A percentile compares a stretch with the other conserved stretches of the same genome.
Conservation (phyloP, 2,113 vertebrate species). For the Elaphurus davidianus region DNA sequence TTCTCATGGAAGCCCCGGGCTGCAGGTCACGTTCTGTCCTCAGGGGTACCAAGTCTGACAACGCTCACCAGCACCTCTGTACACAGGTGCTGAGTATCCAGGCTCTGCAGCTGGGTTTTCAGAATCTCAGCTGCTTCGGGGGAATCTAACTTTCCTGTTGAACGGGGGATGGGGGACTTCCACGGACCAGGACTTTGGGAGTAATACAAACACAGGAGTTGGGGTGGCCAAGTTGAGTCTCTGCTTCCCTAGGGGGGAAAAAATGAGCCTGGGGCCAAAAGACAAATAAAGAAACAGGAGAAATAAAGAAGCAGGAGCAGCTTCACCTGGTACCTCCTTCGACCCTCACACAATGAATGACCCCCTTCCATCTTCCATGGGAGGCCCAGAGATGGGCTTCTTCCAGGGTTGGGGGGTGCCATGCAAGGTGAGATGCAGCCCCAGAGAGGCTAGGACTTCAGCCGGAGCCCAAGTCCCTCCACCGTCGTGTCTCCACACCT, state of each 20-base stretch:
- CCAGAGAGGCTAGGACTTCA: neutral
- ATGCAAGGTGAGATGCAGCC: neutral
- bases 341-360: rapidly evolving
- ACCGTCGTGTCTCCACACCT: neutral
- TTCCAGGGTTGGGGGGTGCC: neutral
- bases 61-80: rapidly evolving
- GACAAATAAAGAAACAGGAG: neutral
- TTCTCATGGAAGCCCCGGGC: neutral
- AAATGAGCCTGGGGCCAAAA: neutral
- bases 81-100: neutral
- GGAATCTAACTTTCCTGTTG: neutral
- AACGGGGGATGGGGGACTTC: rapidly evolving
- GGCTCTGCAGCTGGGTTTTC: neutral
- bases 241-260: neutral
- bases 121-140: neutral
- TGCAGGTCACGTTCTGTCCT: neutral
- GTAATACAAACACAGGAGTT: neutral
- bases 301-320: neutral
- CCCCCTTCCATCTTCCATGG: neutral
- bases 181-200: neutral
- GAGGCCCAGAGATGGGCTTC: neutral
- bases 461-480: neutral
- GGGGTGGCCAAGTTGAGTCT: neutral
- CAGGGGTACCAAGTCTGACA: neutral
- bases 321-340: rapidly evolving